phyloP scores from a whole-genome alignment of 1,140 invertebrate species.

The Drosophila tsacasi region DNA sequence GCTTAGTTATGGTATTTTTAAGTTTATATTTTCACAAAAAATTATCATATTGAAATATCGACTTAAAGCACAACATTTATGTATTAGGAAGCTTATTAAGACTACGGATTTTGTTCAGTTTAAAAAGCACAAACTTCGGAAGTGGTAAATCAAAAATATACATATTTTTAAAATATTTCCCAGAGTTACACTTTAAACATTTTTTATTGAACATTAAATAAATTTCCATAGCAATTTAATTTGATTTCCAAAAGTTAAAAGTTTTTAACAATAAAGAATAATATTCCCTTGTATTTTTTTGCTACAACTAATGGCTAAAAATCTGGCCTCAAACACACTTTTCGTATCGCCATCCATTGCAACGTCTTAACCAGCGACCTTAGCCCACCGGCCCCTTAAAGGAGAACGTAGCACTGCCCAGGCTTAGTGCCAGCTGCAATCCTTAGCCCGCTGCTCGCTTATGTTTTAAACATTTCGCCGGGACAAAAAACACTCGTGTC shows the following conservation, averaged over 20 bases:
- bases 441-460: conserved; percentile 50
- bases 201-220: not conserved
- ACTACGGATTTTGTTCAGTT: too few relatives aligned
- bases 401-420: not conserved
- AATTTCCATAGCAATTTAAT: not conserved
- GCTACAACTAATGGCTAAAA: not conserved
- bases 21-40: too few relatives aligned
- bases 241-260: not conserved
- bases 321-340: not conserved
- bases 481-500: conserved; percentile 31
- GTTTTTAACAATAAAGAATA: not conserved
- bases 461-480: conserved; percentile 75
- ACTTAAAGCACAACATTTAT: too few relatives aligned
- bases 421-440: conserved; percentile 41
- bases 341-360: conserved; percentile 7
- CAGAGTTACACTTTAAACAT: not conserved
- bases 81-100: too few relatives aligned
- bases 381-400: not conserved
- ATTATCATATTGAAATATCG: too few relatives aligned
- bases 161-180: not conserved
- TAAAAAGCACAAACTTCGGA: too few relatives aligned
- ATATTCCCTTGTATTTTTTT: not conserved
- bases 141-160: too few relatives aligned
- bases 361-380: conserved; percentile 29
- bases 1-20: too few relatives aligned